Base-by-base conservation (phyloP, 2,888 invertebrate species). In the Aphidius colemani region DNA sequence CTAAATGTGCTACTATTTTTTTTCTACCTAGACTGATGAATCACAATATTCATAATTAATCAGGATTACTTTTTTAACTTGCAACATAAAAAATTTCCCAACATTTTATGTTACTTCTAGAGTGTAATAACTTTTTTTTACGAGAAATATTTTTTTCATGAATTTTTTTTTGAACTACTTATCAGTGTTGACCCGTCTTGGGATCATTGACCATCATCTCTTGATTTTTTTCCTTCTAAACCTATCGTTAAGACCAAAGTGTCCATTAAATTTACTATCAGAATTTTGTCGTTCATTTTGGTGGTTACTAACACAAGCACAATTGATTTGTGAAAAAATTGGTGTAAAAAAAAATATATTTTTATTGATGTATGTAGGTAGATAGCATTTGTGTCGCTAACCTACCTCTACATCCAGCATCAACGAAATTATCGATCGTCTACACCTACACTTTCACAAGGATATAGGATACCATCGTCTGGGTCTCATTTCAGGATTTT, bases 371-470 rank as follows among this genome's bases (percentile, higher is more conserved):
- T 40, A 50, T 18, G 2, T 63, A 51, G 41, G 49, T 56, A 63
- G 43, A 59, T 43, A 57, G 48, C 11, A 46, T 60, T 51, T 55
- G 58, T 59, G 65, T 63, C 61, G 67, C 71, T 70, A 70, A 71
- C 71, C 71, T 71, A 69, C 69, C 70, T 68, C 69, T 68, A 68
- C 61, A 64, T 67, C 59, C 53, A 61, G 44, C 66, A 59, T 64
- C 67, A 61, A 64, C 66, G 65, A 66, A 66, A 69, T 69, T 72
- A 72, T 72, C 68, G 71, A 72, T 67, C 71, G 70, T 6, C 62
- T 57, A 30, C 49, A 49, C 13, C 43, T 53, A 53, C 61, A 50
- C 61, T 44, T 50, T 48, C 59, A 48, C 53, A 57, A 56, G 61
- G 46, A 61, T 30, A 8, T 51, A 45, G 11, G 11, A 11, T 57